Conservation (phyloP, 2,113 vertebrate genomes). For the Damaliscus lunatus region DNA sequence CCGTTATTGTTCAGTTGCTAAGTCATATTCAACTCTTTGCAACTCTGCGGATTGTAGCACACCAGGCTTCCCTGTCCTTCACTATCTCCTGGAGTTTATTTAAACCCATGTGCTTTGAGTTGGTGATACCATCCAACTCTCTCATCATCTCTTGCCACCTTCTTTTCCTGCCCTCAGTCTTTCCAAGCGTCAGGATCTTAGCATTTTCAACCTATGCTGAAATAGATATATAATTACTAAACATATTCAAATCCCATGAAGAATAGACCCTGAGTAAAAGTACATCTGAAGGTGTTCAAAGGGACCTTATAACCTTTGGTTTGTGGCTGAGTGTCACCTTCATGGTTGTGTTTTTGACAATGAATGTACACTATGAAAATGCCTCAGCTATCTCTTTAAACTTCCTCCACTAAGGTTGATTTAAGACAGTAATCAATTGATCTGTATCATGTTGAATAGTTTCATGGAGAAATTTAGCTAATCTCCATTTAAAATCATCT, state of each 20-base stretch:
- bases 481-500: background rate
- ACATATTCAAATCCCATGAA: background rate
- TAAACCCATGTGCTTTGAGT: background rate
- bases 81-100: background rate
- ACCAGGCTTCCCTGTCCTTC: background rate
- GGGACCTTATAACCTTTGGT: background rate
- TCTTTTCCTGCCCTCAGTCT: background rate
- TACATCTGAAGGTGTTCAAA: background rate
- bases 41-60: background rate
- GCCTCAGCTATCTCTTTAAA: background rate
- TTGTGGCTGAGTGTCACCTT: background rate
- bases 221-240: background rate
- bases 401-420: background rate
- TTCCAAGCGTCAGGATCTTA: background rate
- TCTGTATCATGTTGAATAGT: background rate
- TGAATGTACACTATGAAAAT: background rate
- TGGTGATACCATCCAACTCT: background rate
- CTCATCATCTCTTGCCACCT: background rate
- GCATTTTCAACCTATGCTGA: background rate
- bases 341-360: background rate
- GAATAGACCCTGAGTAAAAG: background rate
- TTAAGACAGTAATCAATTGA: background rate
- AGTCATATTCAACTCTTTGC: background rate
- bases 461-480: background rate
- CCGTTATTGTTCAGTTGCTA: background rate